phyloP scores from a whole-genome alignment of 2,113 vertebrate genomes.

The Corapipo altera region DNA sequence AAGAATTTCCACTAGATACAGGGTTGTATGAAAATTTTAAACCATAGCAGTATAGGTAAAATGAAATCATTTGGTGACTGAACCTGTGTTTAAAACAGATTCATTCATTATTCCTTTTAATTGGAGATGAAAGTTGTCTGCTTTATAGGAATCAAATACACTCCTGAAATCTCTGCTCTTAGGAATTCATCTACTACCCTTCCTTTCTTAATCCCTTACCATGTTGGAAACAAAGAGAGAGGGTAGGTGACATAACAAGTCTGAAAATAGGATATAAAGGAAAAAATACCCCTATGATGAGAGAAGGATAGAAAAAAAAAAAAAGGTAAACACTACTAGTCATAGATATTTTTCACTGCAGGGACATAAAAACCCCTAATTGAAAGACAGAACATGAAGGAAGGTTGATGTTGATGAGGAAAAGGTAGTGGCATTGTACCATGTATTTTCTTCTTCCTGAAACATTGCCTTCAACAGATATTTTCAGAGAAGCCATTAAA shows the following conservation, averaged over 20 bases:
- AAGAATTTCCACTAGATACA: background rate
- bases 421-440: background rate
- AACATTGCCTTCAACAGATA: background rate
- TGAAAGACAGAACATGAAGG: background rate
- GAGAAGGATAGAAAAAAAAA: background rate
- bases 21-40: background rate
- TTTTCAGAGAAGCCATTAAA: background rate
- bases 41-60: background rate
- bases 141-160: background rate
- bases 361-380: background rate
- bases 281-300: background rate
- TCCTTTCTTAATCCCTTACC: background rate
- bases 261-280: background rate
- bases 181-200: background rate
- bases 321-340: background rate
- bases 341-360: background rate
- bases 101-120: conserved; percentile 24
- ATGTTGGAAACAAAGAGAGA: background rate
- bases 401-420: background rate
- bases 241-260: background rate
- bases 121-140: background rate
- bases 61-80: background rate
- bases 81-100: background rate
- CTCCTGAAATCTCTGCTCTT: background rate
- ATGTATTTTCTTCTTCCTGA: background rate